These are phyloP conservation scores for Seira ritae DNA, from an alignment of 2,888 invertebrate species.

Conservation along the genomic window DNA sequence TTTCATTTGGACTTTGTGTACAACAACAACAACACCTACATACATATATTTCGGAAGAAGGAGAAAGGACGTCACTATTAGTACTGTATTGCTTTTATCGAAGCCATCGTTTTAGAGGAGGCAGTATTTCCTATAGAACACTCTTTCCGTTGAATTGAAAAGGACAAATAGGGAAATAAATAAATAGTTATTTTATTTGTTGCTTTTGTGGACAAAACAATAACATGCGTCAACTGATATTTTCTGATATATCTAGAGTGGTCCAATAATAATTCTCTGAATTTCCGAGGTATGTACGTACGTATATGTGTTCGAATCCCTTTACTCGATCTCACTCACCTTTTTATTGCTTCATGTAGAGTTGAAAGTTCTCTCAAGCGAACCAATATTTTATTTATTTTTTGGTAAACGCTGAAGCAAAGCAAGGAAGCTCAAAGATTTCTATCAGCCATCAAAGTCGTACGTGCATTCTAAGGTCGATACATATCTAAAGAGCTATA, in stretches of 20 bases:
- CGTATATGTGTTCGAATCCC: too few species aligned
- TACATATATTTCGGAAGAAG: not conserved
- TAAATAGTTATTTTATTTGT: not conserved
- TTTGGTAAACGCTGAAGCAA: not conserved
- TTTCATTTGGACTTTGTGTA: not conserved
- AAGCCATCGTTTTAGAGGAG: too few species aligned
- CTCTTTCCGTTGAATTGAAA: too few species aligned
- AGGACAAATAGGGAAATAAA: not conserved
- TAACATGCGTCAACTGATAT: not conserved
- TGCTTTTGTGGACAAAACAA: conserved; percentile 8
- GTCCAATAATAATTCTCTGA: too few species aligned
- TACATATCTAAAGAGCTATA: conserved; percentile 18
- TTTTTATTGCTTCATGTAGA: not conserved
- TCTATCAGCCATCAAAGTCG: conserved; percentile 23
- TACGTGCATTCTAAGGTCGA: conserved; percentile 18
- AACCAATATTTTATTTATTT: not conserved
- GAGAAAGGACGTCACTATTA: not conserved
- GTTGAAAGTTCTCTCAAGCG: not conserved
- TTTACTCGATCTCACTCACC: not conserved
- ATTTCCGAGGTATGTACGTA: too few species aligned
- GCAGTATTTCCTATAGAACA: too few species aligned
- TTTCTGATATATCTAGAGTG: not conserved
- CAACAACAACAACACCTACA: too few species aligned
- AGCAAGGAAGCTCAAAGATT: not conserved
- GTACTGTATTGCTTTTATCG: too few species aligned